These are phyloP conservation scores for Macrosteles quadrilineatus DNA, from an alignment of 1,140 invertebrate genomes.

Conservation along the genomic window DNA sequence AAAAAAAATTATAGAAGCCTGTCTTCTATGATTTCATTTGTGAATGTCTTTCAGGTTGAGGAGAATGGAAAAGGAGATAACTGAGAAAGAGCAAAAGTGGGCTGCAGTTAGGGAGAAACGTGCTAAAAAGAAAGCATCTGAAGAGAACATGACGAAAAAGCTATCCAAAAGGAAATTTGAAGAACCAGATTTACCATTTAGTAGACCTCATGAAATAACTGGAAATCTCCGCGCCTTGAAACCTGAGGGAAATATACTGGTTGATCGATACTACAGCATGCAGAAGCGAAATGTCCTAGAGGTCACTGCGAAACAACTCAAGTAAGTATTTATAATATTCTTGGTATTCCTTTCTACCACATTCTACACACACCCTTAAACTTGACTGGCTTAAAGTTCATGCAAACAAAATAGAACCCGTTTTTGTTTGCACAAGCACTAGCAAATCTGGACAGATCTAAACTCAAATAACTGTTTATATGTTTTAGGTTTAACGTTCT, in stretches of 20 bases:
- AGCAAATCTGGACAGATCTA: no score
- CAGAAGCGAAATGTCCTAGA: constrained; percentile 76
- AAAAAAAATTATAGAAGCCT: no score
- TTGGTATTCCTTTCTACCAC: no score
- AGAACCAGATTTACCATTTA: constrained; percentile 61
- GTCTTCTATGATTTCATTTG: no score
- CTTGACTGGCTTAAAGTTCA: no score
- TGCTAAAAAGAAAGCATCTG: constrained; percentile 51
- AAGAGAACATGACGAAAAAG: constrained; percentile 53
- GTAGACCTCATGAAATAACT: constrained; percentile 64
- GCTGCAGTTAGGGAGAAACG: constrained; percentile 53
- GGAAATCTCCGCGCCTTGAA: constrained; percentile 67
- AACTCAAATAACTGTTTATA: no score
- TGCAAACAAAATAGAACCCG: no score
- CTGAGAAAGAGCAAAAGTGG: constrained; percentile 44
- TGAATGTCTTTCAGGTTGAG: constrained; percentile 52
- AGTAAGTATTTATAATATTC: constrained; percentile 33
- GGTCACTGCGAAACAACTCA: constrained; percentile 38
- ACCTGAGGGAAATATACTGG: constrained; percentile 65
- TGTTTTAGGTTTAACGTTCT: no score
- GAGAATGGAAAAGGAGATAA: constrained; percentile 53
- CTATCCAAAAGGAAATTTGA: constrained; percentile 60
- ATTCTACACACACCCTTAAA: no score
- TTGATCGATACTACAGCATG: constrained; percentile 74
- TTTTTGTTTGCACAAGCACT: no score